Base-by-base conservation (phyloP, 1,140 invertebrate species). In the Tetragonula clypearis region DNA sequence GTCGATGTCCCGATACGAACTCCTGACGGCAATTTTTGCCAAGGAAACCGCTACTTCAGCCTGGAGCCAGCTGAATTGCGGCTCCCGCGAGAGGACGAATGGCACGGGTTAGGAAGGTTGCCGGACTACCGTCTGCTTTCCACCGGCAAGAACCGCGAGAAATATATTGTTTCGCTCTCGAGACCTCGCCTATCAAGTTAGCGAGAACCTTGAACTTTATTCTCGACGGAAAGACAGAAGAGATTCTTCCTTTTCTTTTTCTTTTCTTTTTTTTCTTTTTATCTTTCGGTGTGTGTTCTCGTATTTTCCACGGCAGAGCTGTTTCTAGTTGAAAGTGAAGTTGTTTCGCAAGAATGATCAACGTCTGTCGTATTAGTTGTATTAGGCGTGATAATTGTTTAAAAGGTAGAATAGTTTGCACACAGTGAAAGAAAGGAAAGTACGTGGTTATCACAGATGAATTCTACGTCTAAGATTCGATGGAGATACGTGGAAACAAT, bases 21-120 rank as follows among this genome's bases (percentile, higher is more conserved):
- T 76, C 84, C 79, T 75, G 84, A 58, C 79, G 88, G 71, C 87
- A 82, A 88, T 88, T 89, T 89, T 88, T 80, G 82, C 55, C 53
- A 26, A n/a, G 58, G 66, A 79, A 88, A 89, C 77, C 87, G 78
- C 87, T 30, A 68, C 74, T 84, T 89, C 77, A 69, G 62, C 78
- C 73, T 58, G 23, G 74, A 73, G 53, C 75, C 41, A 75, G 76
- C 49, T 84, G 84, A 86, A 84, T 89, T 84, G 79, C 87, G 66
- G 55, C 72, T 86, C 88, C 87, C 87, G 73, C 78, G 87, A 60
- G 84, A 53, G 79, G 58, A 75, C 66, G 86, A 81, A 87, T 74
- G 49, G 74, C 78, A 58, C 26, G 17, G 30, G 15, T 41, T 49
- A 49, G 11, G 30, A 41, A 58, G 68, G 66, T 58, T 58, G 60